Percentiles rank a stretch among this genome's conserved stretches.
Conservation (phyloP, 2,113 vertebrate species). For the Taxidea taxus region DNA sequence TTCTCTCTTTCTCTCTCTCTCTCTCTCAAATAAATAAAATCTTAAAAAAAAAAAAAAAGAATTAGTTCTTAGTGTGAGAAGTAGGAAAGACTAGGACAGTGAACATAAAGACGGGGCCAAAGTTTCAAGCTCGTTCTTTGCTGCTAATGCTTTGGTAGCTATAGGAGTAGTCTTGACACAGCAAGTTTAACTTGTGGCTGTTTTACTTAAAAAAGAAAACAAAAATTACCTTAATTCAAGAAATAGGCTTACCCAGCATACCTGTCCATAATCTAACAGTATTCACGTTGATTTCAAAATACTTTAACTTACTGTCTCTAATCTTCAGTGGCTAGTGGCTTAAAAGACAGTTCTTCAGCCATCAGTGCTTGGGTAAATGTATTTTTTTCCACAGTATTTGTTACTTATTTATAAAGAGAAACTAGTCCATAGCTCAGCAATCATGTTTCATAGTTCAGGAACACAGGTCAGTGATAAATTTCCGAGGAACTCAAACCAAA, state of each 20-base stretch:
- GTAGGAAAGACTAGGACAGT: neutral
- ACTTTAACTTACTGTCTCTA: neutral
- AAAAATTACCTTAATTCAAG: neutral
- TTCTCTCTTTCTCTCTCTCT: too few relatives aligned
- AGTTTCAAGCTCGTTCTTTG: neutral
- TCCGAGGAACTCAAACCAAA: neutral
- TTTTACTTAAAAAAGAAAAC: neutral
- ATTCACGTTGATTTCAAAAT: slow-evolving; percentile 24
- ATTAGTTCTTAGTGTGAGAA: neutral
- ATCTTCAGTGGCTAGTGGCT: neutral
- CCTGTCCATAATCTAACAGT: neutral
- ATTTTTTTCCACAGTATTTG: neutral
- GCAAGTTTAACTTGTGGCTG: neutral
- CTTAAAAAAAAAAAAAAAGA: neutral
- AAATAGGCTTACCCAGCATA: neutral
- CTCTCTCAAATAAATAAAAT: neutral
- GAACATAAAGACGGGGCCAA: neutral
- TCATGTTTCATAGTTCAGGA: neutral
- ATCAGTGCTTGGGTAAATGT: neutral
- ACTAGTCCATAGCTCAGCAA: neutral
- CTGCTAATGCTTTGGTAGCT: neutral
- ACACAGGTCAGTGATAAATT: neutral
- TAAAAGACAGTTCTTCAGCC: neutral
- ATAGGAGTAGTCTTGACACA: neutral
- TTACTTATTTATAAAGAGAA: neutral